Evolutionary conservation across 2,113 vertebrate genomes (phyloP), one percentile per base, ranked within the genome.

Genomic region (Saiga tatarica): DNA sequence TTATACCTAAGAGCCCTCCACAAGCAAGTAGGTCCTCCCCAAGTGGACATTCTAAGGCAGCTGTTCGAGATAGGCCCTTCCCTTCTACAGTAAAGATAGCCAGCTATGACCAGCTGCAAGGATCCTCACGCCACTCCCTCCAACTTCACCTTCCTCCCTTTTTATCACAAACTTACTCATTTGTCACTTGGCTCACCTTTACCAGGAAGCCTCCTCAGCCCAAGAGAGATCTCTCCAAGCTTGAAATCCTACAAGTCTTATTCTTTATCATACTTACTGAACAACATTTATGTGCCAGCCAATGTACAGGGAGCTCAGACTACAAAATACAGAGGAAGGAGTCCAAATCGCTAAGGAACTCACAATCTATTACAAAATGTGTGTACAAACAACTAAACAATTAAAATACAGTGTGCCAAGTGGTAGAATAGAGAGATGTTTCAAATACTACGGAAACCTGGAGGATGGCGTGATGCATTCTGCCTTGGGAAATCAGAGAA

Each of bases 281-380:
- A 64, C 7, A 78, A 23, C 12, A 67, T 55, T 74, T 78, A 60
- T 45, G 39, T 88, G 36, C 30, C 42, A 50, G n/a, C 47, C 17
- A 81, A 79, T 57, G 76, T 30, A 47, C 7, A 57, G 17, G 8
- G n/a, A 91, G 52, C 33, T 82, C 12, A 71, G 16, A 30, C 47
- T 42, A 71, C 19, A 91, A 83, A 79, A 82, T 28, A n/a, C 10
- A 89, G n/a, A 94, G 81, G n/a, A 79, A 89, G 89, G 52, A 45
- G 19, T 30, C 57, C 36, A 71, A 5, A 13, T 33, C 13, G n/a
- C 81, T 57, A 50, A 87, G 45, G 57, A 78, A 50, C 21, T 92
- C 59, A 59, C 50, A 64, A 1, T 42, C 26, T 39, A 30, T 33
- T 36, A 67, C 2, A 89, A 57, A 91, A 67, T 7, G 17, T 13